Evolutionary conservation across 2,888 invertebrate genomes (phyloP), one percentile per base, ranked within the genome.

Genomic region (Portevinia maculata): DNA sequence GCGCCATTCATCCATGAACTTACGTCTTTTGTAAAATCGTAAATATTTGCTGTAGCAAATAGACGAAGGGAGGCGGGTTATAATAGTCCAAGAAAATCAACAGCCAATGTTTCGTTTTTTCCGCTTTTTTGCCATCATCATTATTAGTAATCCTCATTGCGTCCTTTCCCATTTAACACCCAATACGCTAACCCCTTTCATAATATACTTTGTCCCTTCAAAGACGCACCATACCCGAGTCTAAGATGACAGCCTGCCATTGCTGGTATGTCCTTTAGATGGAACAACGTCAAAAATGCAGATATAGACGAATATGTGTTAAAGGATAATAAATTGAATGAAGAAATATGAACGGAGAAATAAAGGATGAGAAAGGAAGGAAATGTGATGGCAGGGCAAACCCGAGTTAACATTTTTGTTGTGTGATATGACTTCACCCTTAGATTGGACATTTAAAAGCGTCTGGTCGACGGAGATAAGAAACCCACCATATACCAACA

Each of bases 401-500:
- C 62, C 70, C 71, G 67, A 83, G 78, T 83, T 83, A 62, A 83
- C 71, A 73, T 62, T 83, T 78, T 78, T 83, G 67, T 24, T 78
- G 62, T 78, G 59, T 73, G 78, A 83, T 83, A 83, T 78, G 78
- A 67, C 83, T 78, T 44, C 78, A 62, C 78, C 78, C 78, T 67
- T 24, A 83, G 78, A 83, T 83, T 83, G 83, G 62, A 78, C 79
- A 79, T 69, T 79, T 89, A 90, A 90, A 90, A 90, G 89, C 89
- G 90, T 90, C 90, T 90, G 90, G 90, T 88, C 89, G 90, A 86
- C 86, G 86, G 85, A 90, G 90, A 90, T 90, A 90, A 90, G 90
- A 88, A 89, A 88, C 88, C 75, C 70, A 76, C 21, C 37, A 19
- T 7, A 53, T 9, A 48, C 48, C 55, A 52, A 70, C 57, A 41